These are phyloP conservation scores for Gymnosoma rotundatum DNA, from an alignment of 2,888 invertebrate species.

Conservation along the genomic window DNA sequence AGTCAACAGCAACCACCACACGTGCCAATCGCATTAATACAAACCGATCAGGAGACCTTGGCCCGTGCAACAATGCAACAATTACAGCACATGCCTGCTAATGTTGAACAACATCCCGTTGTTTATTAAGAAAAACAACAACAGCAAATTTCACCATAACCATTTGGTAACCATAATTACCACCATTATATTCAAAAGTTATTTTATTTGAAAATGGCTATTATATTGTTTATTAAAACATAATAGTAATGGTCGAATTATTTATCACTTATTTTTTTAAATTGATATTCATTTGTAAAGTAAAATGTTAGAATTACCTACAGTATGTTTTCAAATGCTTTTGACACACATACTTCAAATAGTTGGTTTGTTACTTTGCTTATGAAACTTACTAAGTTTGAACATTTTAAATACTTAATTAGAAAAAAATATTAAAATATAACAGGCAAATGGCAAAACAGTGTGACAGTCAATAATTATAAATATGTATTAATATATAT, in stretches of 20 bases:
- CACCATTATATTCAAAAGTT: not conserved
- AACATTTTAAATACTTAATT: not conserved
- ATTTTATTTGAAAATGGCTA: not conserved
- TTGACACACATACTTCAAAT: too few species aligned
- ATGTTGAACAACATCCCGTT: constrained; percentile 82
- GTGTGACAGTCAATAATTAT: not conserved
- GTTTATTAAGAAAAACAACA: constrained; percentile 78
- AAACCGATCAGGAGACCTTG: constrained; percentile 80
- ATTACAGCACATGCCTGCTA: constrained; percentile 81
- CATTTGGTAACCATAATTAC: constrained; percentile 49
- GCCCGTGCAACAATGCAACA: constrained; percentile 82
- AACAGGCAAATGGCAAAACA: not conserved
- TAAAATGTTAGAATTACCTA: not conserved
- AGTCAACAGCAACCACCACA: constrained; percentile 78
- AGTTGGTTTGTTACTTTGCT: too few species aligned
- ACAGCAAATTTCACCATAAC: constrained; percentile 52
- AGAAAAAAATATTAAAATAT: not conserved
- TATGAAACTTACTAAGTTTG: too few species aligned
- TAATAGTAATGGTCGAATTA: too few species aligned
- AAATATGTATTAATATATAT: not conserved
- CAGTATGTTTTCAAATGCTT: not conserved
- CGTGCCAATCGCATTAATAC: constrained; percentile 81
- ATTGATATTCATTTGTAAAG: not conserved
- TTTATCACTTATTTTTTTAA: too few species aligned
- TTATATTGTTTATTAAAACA: too few species aligned